Evolutionary conservation across 2,797 vertebrate species (phyloP), one percentile per base, ranked within the genome.

Genomic region (Atherinosoma microstoma): DNA sequence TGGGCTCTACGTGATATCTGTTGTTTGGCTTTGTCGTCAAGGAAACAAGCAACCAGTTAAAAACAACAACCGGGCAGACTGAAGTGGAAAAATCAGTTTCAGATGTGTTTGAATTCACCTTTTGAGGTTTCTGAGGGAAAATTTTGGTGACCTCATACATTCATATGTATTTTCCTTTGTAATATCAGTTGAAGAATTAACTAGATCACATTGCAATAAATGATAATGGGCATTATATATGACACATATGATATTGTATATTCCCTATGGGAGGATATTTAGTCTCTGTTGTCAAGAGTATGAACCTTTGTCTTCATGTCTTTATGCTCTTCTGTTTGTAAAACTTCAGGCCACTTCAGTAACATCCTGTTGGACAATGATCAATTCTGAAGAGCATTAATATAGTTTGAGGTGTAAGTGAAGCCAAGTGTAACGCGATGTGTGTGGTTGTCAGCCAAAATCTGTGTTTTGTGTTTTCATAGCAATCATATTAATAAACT

Each of bases 11-110:
- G 69, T 99, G 75, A 93, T 97, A 54, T 97, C 96, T 42, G 78
- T 98, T 79, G 96, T 94, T 65, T 98, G 97, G 96, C 91, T 99
- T 7, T 97, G 89, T 71, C 94, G 89, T 7, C 94, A 96, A 89
- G 87, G 89, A 64, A 91, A 95, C 49, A 93, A 74, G 83, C 92
- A 89, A 76, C 61, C 84, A 1, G 70, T 71, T 15, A 89, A 91
- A 83, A 82, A 73, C 35, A 69, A 77, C 30, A 82, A 73, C 57
- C 76, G 27, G 62, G 34, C 68, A 30, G 68, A 49, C 1, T 81
- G 64, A 89, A 62, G 2, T 29, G 9, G 4, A 30, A 45, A 51
- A 40, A 49, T n/a, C 22, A 2, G 18, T 63, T 58, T 78, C 18
- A 29, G 18, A 47, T 29, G 24, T 64, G 35, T 58, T 63, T 40